A percentile compares a stretch with the other conserved stretches of the same genome.
Conservation (phyloP, 2,888 invertebrate genomes). For the Agrenia bidenticulata region DNA sequence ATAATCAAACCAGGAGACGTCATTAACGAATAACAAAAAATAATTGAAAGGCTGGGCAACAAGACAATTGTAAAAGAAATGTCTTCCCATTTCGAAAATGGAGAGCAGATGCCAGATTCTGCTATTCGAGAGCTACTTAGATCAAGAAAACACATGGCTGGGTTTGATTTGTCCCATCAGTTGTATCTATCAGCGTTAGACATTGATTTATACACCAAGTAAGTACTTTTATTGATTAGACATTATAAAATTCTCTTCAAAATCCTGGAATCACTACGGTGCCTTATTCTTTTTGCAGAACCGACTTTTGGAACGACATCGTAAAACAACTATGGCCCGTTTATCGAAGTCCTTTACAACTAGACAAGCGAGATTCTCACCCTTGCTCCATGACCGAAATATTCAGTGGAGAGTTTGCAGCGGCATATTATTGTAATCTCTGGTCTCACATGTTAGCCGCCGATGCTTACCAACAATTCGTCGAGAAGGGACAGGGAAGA, state of each 20-base stretch:
- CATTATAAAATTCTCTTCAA: constrained; percentile 1
- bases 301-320: constrained; percentile 79
- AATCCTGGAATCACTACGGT: constrained; percentile 20
- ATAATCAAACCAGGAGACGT: too few relatives aligned
- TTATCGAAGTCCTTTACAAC: constrained; percentile 70
- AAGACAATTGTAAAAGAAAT: constrained; percentile 42
- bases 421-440: constrained; percentile 77
- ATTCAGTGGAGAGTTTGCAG: constrained; percentile 79
- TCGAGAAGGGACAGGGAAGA: constrained; percentile 53
- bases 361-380: constrained; percentile 77
- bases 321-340: constrained; percentile 76
- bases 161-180: constrained; percentile 75
- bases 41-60: constrained; percentile 51
- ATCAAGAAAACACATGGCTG: constrained; percentile 72
- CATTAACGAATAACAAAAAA: too few relatives aligned
- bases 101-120: constrained; percentile 69
- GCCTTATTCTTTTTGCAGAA: constrained; percentile 59
- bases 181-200: constrained; percentile 80
- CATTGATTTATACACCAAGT: constrained; percentile 74
- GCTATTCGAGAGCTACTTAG: constrained; percentile 66
- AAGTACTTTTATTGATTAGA: too few relatives aligned
- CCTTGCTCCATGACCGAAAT: constrained; percentile 82
- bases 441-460: constrained; percentile 91
- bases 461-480: constrained; percentile 83
- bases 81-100: constrained; percentile 67